Conservation (phyloP, 2,113 vertebrate species). For the Prinia subflava region DNA sequence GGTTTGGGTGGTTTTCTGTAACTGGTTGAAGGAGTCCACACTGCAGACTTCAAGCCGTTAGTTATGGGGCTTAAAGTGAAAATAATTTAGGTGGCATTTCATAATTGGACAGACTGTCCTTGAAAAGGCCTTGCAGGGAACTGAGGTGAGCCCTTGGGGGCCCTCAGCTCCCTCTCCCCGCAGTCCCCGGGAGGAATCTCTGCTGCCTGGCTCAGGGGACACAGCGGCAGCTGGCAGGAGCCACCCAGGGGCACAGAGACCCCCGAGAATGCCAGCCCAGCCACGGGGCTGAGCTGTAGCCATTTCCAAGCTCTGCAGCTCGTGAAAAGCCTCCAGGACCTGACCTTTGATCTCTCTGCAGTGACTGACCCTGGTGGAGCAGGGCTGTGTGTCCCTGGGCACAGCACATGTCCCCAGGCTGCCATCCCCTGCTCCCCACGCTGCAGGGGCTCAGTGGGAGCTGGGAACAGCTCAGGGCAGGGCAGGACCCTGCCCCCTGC, state of each 20-base stretch:
- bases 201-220: not conserved
- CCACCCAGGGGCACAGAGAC: not conserved
- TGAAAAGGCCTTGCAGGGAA: no score
- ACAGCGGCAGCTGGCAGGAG: not conserved
- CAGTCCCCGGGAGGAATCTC: not conserved
- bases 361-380: not conserved
- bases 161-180: accelerated
- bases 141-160: no score
- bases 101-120: no score
- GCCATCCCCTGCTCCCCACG: not conserved
- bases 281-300: not conserved
- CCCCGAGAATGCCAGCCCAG: not conserved
- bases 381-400: not conserved
- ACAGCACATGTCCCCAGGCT: not conserved
- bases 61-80: no score
- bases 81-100: no score
- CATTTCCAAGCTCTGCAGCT: not conserved
- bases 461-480: not conserved
- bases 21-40: no score
- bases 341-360: not conserved
- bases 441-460: not conserved
- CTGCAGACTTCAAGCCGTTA: no score
- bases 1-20: no score
- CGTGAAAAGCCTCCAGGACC: not conserved
- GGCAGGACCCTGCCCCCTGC: not conserved